phyloP scores from a whole-genome alignment of 2,113 vertebrate species.

The Chauna torquata region DNA sequence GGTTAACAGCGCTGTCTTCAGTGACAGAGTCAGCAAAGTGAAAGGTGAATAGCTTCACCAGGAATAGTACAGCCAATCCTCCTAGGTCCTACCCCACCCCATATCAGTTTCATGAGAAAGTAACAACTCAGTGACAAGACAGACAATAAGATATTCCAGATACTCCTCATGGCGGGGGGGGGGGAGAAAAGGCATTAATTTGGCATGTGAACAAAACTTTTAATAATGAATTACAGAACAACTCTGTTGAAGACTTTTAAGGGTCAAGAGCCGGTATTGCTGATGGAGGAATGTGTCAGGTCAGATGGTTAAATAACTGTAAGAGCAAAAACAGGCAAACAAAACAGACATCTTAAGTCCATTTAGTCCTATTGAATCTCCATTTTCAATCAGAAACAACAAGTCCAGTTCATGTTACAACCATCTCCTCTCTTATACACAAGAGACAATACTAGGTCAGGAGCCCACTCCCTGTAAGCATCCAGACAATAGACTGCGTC shows the following conservation, averaged over 20 bases:
- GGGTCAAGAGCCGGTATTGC: not conserved
- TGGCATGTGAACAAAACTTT: not conserved
- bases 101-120: not conserved
- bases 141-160: not conserved
- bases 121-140: not conserved
- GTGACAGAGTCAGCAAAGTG: not conserved
- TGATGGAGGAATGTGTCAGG: not conserved
- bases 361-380: not conserved
- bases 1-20: not conserved
- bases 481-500: not conserved
- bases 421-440: not conserved
- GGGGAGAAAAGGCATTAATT: not conserved
- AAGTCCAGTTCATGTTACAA: not conserved
- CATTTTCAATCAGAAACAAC: not conserved
- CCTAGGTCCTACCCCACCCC: not conserved
- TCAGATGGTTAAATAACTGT: not conserved
- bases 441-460: not conserved
- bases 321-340: not conserved
- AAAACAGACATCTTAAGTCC: not conserved
- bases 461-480: not conserved
- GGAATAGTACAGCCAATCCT: not conserved
- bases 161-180: accelerated
- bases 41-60: not conserved
- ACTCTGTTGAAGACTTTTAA: not conserved
- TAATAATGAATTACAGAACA: not conserved